Conservation (phyloP, 2,113 vertebrate species). For the Siniperca knerii region DNA sequence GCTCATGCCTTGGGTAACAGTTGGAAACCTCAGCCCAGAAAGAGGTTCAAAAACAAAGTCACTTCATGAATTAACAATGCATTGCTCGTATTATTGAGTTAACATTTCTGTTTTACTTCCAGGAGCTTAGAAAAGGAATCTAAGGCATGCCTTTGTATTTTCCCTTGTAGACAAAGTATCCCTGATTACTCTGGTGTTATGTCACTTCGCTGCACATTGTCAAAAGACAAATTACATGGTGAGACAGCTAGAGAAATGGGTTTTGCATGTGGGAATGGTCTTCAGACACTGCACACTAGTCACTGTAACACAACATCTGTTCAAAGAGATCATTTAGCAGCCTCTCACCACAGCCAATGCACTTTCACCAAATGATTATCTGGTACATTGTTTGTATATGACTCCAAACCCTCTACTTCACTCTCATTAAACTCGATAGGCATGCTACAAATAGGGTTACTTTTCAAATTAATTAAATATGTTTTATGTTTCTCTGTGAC, state of each 20-base stretch:
- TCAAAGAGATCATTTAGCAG: constrained; percentile 72
- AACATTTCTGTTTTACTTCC: constrained; percentile 78
- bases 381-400: constrained; percentile 54
- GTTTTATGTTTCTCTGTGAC: constrained; percentile 2
- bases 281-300: constrained; percentile 55
- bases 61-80: constrained; percentile 75
- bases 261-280: constrained; percentile 74
- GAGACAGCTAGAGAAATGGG: constrained; percentile 61
- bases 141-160: constrained; percentile 74
- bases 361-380: constrained; percentile 65
- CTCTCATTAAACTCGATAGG: not conserved
- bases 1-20: constrained; percentile 74
- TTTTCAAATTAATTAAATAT: not conserved
- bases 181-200: constrained; percentile 78
- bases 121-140: constrained; percentile 78
- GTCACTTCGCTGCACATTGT: constrained; percentile 70
- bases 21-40: constrained; percentile 69
- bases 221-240: constrained; percentile 74
- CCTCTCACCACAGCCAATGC: constrained; percentile 42
- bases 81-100: constrained; percentile 67
- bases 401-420: constrained; percentile 20
- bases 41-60: constrained; percentile 68
- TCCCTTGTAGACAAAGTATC: constrained; percentile 80
- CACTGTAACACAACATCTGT: constrained; percentile 77
- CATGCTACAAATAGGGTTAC: not conserved